Evolutionary conservation across 2,888 invertebrate genomes (phyloP), one percentile per base, ranked within the genome.

Genomic region (Eutolmus rufibarbis): DNA sequence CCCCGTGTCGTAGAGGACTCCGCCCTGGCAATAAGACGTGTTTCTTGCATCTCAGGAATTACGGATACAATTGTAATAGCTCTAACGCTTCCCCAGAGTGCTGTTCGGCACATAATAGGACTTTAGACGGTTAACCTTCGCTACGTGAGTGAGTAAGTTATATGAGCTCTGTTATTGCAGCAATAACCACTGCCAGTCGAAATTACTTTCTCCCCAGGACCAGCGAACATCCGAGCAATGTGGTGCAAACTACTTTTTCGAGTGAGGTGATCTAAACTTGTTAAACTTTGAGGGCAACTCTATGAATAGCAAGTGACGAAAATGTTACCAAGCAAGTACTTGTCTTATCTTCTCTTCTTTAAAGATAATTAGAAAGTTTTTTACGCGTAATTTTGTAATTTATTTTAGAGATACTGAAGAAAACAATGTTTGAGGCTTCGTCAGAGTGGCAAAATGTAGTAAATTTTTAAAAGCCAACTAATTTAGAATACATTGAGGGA

Each of bases 21-120:
- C 78, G 19, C 40, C 23, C 12, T 56, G 34, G 56, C 81, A 81
- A 81, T 81, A 81, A 81, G 81, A 81, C 40, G 81, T 51, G 81
- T 34, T 81, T 9, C 57, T 66, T 40, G 40, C 76, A 85, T 46
- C 66, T 19, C 51, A 87, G 51, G 87, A 89, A 89, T 89, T 88
- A 91, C 91, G 91, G 91, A 89, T 89, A 91, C 90, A 90, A 89
- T 90, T 90, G 88, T 91, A 90, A 90, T 91, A 90, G 89, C 89
- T 89, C 89, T 89, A 89, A 90, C 91, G 90, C 90, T 90, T 90
- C 91, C 91, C 91, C 89, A 89, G 91, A 91, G 91, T 90, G 90
- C 91, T 91, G 91, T 91, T 91, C 90, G 90, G 89, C 89, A 90
- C 89, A 90, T 91, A 91, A 91, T 91, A 91, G 91, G 91, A 91